Evolutionary conservation across 2,113 vertebrate genomes (phyloP).

Genomic region (Phylloscopus trochilus): DNA sequence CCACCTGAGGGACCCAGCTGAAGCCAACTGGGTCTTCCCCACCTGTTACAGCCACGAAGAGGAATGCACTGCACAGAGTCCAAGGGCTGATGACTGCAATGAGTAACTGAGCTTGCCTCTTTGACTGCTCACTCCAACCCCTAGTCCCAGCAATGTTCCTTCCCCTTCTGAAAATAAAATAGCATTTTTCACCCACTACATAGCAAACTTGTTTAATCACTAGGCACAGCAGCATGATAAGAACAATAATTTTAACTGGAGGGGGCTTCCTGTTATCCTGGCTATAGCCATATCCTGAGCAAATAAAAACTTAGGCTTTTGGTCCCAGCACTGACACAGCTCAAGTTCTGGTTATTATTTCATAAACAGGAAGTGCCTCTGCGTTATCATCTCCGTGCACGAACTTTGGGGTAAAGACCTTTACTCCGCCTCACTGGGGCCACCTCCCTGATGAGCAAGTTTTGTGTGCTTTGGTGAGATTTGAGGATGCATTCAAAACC

Average conservation of each 20-base stretch:
- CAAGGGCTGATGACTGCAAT: accelerated
- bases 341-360: constrained; percentile 30
- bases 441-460: background rate
- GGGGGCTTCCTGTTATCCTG: constrained; percentile 42
- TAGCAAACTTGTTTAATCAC: background rate
- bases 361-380: constrained; percentile 18
- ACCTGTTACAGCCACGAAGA: background rate
- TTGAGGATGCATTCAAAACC: background rate
- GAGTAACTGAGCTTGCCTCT: background rate
- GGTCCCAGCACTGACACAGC: constrained; percentile 6
- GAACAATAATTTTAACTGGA: constrained; percentile 51
- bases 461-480: background rate
- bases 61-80: background rate
- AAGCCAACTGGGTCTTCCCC: background rate
- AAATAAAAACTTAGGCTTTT: background rate
- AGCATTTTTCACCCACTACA: constrained; percentile 13
- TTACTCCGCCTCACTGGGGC: background rate
- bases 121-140: background rate
- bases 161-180: constrained; percentile 19
- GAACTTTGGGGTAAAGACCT: constrained; percentile 46
- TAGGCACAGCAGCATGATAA: background rate
- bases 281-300: constrained; percentile 27
- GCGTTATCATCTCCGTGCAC: background rate
- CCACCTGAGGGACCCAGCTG: background rate
- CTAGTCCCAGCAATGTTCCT: background rate